These are phyloP conservation scores for Lumbricus terrestris DNA, from an alignment of 2,888 invertebrate species.

Conservation along the genomic window DNA sequence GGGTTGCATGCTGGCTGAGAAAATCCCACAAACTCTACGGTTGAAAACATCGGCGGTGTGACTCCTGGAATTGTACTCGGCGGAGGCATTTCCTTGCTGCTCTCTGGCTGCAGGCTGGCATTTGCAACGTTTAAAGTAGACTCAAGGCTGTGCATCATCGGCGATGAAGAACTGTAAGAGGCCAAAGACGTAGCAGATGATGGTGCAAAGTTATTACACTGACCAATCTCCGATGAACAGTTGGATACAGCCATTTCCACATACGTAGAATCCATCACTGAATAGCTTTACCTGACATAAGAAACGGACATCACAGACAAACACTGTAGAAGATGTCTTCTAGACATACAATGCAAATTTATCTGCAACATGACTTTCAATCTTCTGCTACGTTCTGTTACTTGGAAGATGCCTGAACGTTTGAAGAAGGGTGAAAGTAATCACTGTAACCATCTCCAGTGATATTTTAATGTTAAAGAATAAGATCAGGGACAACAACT, in stretches of 20 bases:
- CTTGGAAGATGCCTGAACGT: neutral
- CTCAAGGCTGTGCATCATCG: neutral
- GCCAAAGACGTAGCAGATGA: slow-evolving; percentile 5
- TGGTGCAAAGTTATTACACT: neutral
- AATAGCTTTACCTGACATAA: neutral
- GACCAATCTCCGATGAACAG: slow-evolving; percentile 5
- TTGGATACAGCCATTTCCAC: slow-evolving; percentile 5
- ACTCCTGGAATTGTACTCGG: neutral
- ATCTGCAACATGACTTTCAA: neutral
- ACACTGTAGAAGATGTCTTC: neutral
- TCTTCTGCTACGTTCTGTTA: neutral
- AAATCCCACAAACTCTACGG: neutral
- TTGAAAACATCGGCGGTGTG: neutral
- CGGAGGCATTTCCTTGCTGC: neutral
- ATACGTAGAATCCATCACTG: slow-evolving; percentile 11
- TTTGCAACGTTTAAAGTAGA: neutral
- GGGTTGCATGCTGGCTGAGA: neutral
- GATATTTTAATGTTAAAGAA: neutral
- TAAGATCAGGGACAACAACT: neutral
- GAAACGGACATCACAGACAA: neutral
- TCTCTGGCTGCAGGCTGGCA: neutral
- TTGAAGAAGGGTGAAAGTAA: neutral
- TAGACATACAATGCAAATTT: neutral
- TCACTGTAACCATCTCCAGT: neutral
- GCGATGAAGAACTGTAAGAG: neutral